These are phyloP conservation scores for Alcedo atthis DNA, from an alignment of 2,797 vertebrate species.

Conservation along the genomic window DNA sequence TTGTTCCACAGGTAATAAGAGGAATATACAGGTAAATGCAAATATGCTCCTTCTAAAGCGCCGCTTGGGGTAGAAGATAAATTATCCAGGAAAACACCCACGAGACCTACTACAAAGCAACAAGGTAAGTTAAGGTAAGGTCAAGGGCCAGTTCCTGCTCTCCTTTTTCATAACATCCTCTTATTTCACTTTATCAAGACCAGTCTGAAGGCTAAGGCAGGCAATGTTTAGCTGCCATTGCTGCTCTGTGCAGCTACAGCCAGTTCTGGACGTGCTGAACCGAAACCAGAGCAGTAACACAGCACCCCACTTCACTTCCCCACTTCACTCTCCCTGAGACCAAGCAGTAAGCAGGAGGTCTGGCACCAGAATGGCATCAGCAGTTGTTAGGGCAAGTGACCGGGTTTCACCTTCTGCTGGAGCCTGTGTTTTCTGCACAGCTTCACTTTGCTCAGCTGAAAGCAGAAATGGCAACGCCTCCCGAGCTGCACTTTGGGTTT, in stretches of 20 bases:
- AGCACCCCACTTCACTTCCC: background rate
- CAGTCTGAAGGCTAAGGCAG: background rate
- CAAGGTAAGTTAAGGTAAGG: background rate
- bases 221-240: background rate
- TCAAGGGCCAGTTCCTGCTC: background rate
- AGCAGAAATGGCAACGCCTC: constrained; percentile 29
- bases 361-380: background rate
- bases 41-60: background rate
- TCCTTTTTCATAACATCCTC: background rate
- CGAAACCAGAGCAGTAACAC: constrained; percentile 26
- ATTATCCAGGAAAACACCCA: background rate
- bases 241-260: background rate
- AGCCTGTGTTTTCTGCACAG: background rate
- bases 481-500: background rate
- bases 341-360: background rate
- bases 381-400: background rate
- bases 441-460: constrained; percentile 17
- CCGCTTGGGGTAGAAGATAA: background rate
- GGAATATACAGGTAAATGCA: background rate
- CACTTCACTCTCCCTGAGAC: background rate
- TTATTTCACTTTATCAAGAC: background rate
- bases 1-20: background rate
- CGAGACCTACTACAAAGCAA: background rate
- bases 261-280: background rate
- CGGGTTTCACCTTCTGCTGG: background rate